Conservation (phyloP, 1,140 invertebrate genomes). For the Ips typographus region DNA sequence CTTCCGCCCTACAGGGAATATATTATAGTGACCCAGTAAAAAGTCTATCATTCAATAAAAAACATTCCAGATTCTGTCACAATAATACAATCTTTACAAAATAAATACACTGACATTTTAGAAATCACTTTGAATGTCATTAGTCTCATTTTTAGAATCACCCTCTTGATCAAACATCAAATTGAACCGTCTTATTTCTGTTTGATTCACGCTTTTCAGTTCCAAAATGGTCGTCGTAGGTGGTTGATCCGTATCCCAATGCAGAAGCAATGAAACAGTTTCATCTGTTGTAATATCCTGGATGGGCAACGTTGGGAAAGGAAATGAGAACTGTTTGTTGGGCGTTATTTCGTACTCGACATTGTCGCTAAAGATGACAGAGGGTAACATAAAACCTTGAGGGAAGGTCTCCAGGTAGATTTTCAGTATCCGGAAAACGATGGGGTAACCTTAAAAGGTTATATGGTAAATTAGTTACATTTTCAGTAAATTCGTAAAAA, state of each 20-base stretch:
- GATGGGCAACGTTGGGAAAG: background rate
- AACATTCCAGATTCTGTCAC: too few species aligned
- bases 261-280: conserved; percentile 6
- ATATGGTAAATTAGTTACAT: too few species aligned
- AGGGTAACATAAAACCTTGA: conserved; percentile 12
- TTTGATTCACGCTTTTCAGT: conserved; percentile 8
- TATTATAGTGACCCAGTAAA: background rate
- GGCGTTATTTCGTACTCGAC: conserved; percentile 1
- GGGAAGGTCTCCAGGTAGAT: conserved; percentile 18
- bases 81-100: too few species aligned
- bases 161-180: conserved; percentile 3
- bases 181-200: conserved; percentile 9
- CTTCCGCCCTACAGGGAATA: background rate
- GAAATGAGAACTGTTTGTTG: conserved; percentile 4
- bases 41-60: too few species aligned
- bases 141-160: too few species aligned
- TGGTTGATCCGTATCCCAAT: conserved; percentile 1
- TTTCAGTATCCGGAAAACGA: conserved; percentile 11
- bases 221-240: conserved; percentile 2
- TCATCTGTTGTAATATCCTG: conserved; percentile 13
- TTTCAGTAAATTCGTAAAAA: too few species aligned
- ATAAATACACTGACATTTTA: too few species aligned
- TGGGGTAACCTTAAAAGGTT: background rate
- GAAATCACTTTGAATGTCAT: too few species aligned
- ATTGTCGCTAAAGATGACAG: conserved; percentile 3